Evolutionary conservation across 2,113 vertebrate species (phyloP).

Genomic region (Dromiciops gliroides): DNA sequence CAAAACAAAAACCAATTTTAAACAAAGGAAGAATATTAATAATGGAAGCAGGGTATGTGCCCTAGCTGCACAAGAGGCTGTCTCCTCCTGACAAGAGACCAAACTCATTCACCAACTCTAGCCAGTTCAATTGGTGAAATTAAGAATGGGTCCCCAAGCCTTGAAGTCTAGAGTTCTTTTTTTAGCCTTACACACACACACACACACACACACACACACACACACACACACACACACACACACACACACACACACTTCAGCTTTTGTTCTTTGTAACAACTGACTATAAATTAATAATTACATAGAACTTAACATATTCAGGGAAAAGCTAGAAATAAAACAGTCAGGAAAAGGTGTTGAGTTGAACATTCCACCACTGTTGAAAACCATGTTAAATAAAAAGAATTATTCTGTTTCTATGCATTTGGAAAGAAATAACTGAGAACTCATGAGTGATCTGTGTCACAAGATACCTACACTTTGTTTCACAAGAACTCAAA

Average conservation of each 20-base stretch:
- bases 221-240: background rate
- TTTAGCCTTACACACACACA: constrained; percentile 32
- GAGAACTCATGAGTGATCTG: background rate
- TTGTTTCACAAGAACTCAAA: constrained; percentile 36
- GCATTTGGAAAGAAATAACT: constrained; percentile 7
- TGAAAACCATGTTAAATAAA: background rate
- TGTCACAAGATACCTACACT: constrained; percentile 25
- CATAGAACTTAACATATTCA: constrained; percentile 21
- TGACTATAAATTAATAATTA: constrained; percentile 42
- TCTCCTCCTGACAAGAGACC: constrained; percentile 3
- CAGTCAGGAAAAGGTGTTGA: background rate
- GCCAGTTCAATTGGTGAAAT: constrained; percentile 31
- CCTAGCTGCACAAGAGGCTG: background rate
- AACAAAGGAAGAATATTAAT: constrained; percentile 33
- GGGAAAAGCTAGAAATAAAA: constrained; percentile 24
- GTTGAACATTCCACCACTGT: background rate
- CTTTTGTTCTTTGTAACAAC: constrained; percentile 35
- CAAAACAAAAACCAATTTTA: constrained; percentile 39
- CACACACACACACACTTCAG: constrained; percentile 25
- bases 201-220: background rate
- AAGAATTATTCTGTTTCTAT: constrained; percentile 30
- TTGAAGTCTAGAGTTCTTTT: constrained; percentile 18
- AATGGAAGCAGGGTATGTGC: background rate
- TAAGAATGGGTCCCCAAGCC: constrained; percentile 10
- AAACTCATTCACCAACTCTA: constrained; percentile 29